Evolutionary conservation across 2,888 invertebrate species (phyloP), one percentile per base, ranked within the genome.

Genomic region (Linnaemya vulpina): DNA sequence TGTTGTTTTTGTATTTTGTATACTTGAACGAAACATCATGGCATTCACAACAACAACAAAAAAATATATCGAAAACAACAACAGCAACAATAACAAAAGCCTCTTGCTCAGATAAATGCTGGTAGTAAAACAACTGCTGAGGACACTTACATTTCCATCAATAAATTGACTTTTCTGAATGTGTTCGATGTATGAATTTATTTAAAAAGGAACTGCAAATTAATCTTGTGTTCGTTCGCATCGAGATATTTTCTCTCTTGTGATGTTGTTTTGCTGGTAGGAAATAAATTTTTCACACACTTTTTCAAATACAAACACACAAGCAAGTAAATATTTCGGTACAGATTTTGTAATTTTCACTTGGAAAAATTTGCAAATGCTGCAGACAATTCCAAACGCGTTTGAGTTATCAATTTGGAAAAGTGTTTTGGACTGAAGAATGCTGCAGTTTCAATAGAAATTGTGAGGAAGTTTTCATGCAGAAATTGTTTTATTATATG

Each of bases 61-160:
- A 53, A 30, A 13, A 30, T n/a, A n/a, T n/a, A 8, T 13, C 67
- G 38, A 46, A 58, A 40, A 40, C 3, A 40, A 20, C 53, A 43
- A n/a, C 30, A 76, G 58, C 11, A 46, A 17, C 3, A 35, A 0
- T 0, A 1, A 9, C 30, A 38, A 77, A 68, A 60, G 40, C 40
- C 77, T 62, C 40, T 62, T 78, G 46, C 60, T 68, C 38, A 62
- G 53, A 68, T 60, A 77, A 71, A 65, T 55, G 13, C 40, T 40
- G 3, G 11, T 40, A 65, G 30, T 3, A 30, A 71, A 78, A 35
- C 20, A 53, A 43, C 38, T 79, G 49, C 22, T 22, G 40, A 62
- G 40, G 51, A 78, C 70, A 68, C 68, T 58, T 15, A 58, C 55
- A 60, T 15, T 35, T 40, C 38, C 2, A 22, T 51, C 4, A 22